A percentile compares a stretch with the other conserved stretches of the same genome.
These are phyloP conservation scores for Tichodroma muraria DNA, from an alignment of 2,113 vertebrate species.

Conservation along the genomic window DNA sequence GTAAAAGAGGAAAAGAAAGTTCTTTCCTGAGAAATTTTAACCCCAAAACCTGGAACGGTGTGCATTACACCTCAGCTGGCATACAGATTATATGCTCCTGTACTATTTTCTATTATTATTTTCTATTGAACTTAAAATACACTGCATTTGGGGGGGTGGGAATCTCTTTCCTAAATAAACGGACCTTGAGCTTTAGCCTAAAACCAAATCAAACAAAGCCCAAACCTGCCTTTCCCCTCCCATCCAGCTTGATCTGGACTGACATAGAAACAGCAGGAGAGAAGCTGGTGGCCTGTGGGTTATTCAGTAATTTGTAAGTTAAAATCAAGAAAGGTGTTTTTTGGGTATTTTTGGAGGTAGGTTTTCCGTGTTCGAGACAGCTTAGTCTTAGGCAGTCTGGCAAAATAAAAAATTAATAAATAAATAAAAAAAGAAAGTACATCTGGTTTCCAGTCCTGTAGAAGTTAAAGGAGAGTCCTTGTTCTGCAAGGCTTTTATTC, in stretches of 20 bases:
- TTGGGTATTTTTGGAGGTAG: not conserved
- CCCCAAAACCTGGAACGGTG: not conserved
- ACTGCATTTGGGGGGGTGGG: not conserved
- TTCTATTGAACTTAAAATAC: not conserved
- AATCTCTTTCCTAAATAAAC: not conserved
- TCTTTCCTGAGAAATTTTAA: not conserved
- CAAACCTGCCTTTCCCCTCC: not conserved
- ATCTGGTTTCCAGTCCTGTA: not conserved
- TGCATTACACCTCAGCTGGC: not conserved
- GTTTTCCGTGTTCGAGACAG: not conserved
- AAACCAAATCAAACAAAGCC: not conserved
- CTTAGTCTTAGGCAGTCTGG: not conserved
- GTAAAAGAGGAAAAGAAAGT: not conserved
- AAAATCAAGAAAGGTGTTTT: not conserved
- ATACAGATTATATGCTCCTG: rapidly evolving
- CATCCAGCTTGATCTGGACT: not conserved
- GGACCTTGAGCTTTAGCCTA: not conserved
- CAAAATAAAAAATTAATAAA: not conserved
- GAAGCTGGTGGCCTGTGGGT: not conserved
- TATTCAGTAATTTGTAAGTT: not conserved
- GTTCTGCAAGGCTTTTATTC: not conserved
- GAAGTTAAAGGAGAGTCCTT: not conserved
- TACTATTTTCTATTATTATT: not conserved
- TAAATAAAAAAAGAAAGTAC: not conserved
- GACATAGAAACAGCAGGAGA: not conserved